Evolutionary conservation across 2,113 vertebrate species (phyloP).

Genomic region (Quiscalus mexicanus): DNA sequence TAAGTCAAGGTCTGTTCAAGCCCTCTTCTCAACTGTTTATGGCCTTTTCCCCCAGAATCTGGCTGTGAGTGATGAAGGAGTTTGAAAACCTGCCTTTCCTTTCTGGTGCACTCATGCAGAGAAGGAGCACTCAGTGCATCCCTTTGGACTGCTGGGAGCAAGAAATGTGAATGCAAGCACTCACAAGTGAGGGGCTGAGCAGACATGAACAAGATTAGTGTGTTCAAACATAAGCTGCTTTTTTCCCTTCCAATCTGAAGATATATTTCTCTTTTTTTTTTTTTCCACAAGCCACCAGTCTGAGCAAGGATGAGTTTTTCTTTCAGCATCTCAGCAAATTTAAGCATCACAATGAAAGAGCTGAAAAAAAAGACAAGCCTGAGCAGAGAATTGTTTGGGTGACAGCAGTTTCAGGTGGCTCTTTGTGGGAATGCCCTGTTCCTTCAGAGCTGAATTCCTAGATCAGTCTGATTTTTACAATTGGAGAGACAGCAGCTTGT

Average conservation of each 20-base stretch:
- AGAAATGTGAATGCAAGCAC: neutral
- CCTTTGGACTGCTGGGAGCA: neutral
- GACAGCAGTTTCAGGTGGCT: neutral
- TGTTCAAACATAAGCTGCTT: neutral
- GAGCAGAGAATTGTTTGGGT: neutral
- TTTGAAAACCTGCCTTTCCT: neutral
- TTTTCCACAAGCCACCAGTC: neutral
- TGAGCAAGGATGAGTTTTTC: neutral
- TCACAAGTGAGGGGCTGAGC: neutral
- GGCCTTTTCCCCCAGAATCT: neutral
- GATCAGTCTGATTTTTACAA: neutral
- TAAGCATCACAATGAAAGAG: neutral
- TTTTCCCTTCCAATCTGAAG: neutral
- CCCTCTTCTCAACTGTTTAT: neutral
- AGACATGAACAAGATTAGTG: neutral
- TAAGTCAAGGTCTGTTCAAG: neutral
- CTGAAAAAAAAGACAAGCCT: neutral
- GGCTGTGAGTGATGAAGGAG: neutral
- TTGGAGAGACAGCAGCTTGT: constrained; percentile 38
- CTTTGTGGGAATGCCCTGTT: neutral
- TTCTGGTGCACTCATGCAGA: neutral
- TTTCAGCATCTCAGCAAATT: neutral
- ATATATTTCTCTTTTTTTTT: neutral
- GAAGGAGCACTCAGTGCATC: neutral
- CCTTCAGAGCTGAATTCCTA: neutral